Evolutionary conservation across 2,797 vertebrate species (phyloP).

Genomic region (Anguilla obscura): DNA sequence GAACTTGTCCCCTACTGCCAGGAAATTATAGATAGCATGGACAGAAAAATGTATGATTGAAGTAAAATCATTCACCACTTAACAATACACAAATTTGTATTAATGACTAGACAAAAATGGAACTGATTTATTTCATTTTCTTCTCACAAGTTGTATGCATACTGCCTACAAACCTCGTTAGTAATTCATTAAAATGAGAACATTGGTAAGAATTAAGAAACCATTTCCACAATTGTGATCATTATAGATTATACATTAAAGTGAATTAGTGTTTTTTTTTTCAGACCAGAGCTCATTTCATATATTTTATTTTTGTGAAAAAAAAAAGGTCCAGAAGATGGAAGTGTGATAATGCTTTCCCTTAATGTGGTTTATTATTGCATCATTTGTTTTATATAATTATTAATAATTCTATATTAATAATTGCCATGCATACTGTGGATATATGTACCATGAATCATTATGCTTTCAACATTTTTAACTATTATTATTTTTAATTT

Average conservation of each 20-base stretch:
- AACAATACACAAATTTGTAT: constrained; percentile 7
- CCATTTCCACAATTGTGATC: background rate
- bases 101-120: background rate
- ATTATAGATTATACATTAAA: too few relatives aligned
- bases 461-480: too few relatives aligned
- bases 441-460: too few relatives aligned
- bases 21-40: constrained; percentile 6
- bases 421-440: too few relatives aligned
- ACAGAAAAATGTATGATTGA: background rate
- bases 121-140: background rate
- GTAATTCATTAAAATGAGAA: background rate
- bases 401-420: too few relatives aligned
- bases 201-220: background rate
- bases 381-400: constrained; percentile 11
- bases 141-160: background rate
- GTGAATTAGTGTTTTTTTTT: background rate
- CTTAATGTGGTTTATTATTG: too few relatives aligned
- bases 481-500: too few relatives aligned
- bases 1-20: constrained; percentile 23
- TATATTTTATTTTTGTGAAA: constrained; percentile 16
- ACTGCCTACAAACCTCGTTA: background rate
- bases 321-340: constrained; percentile 12
- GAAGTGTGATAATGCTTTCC: background rate
- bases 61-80: constrained; percentile 3
- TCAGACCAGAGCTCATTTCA: constrained; percentile 6